Evolutionary conservation across 2,888 invertebrate species (phyloP).

Genomic region (Osmoderma eremita): DNA sequence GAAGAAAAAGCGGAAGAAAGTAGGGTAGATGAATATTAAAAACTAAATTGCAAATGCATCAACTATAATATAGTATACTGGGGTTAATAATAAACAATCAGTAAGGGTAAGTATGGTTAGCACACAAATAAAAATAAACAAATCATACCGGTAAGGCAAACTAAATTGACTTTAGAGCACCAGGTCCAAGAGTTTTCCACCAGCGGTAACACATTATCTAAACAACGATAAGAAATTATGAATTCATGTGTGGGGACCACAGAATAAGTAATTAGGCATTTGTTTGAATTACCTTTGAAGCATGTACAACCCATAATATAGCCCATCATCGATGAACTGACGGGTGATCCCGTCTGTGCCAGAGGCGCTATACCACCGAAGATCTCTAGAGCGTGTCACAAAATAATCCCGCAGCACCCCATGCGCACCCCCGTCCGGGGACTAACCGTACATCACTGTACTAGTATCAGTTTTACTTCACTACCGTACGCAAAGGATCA

Average conservation of each 20-base stretch:
- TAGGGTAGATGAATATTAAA: too few species aligned
- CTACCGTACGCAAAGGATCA: slow-evolving; percentile 11
- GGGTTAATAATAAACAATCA: not conserved
- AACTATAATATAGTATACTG: too few species aligned
- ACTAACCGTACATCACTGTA: slow-evolving; percentile 44
- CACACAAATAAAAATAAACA: slow-evolving; percentile 25
- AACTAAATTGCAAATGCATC: too few species aligned
- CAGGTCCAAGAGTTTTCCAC: slow-evolving; percentile 40
- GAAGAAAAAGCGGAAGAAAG: not conserved
- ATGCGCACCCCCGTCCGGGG: slow-evolving; percentile 44
- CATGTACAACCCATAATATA: slow-evolving; percentile 95
- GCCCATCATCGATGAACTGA: slow-evolving; percentile 80
- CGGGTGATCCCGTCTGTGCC: slow-evolving; percentile 52
- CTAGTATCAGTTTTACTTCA: not conserved
- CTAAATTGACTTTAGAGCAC: slow-evolving; percentile 39
- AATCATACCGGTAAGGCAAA: slow-evolving; percentile 41
- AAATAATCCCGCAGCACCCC: slow-evolving; percentile 33
- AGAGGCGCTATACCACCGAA: slow-evolving; percentile 45
- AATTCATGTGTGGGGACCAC: not conserved
- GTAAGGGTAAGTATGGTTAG: not conserved
- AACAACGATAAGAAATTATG: slow-evolving; percentile 26
- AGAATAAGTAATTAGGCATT: not conserved
- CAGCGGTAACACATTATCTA: slow-evolving; percentile 41
- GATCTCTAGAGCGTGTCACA: slow-evolving; percentile 32
- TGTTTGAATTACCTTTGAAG: slow-evolving; percentile 77